Base-by-base conservation (phyloP, 2,113 vertebrate species). In the Nettapus auritus region DNA sequence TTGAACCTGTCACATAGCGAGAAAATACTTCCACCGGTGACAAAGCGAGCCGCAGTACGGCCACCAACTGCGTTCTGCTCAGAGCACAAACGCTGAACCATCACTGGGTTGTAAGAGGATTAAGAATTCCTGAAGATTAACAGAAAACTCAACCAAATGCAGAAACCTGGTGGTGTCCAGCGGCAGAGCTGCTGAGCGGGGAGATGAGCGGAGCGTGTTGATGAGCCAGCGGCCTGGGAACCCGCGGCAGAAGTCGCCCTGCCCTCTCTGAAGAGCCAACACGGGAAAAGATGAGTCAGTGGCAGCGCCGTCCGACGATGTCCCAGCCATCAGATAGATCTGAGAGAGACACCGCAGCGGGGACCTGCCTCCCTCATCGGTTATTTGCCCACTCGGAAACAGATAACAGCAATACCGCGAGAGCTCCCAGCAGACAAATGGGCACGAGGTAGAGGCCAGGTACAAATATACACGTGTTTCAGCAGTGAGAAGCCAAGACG, bases 61-160 rank as follows among this genome's bases (percentile, higher is more conserved):
- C 19, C n/a, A 67, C 11, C 9, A 7, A 52, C 46, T 64, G 17
- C 68, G 68, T 68, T 74, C 69, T 44, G 31, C 53, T 77, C 76
- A 26, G 3, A 48, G 20, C 1, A 1, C 3, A 20, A 88, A 62
- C 13, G 34, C 13, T 71, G 36, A 40, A 81, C 33, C 40, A 91
- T 53, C 50, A 7, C 0, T 22, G 57, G n/a, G 23, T 38, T 67
- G 33, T 21, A 66, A 69, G 3, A 75, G 22, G 29, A 73, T 71
- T 56, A 74, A 64, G 44, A 87, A 78, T 88, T 86, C 71, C 48
- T 83, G 8, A 69, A 75, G 79, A 76, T 57, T 69, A 93, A 42
- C 31, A 75, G 40, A 69, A 78, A 69, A 60, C 4, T 26, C 34
- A 67, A 5, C 42, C 79, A 80, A 84, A 40, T 12, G n/a, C 34